Conservation (phyloP, 2,113 vertebrate genomes). For the Proterorhinus semilunaris region DNA sequence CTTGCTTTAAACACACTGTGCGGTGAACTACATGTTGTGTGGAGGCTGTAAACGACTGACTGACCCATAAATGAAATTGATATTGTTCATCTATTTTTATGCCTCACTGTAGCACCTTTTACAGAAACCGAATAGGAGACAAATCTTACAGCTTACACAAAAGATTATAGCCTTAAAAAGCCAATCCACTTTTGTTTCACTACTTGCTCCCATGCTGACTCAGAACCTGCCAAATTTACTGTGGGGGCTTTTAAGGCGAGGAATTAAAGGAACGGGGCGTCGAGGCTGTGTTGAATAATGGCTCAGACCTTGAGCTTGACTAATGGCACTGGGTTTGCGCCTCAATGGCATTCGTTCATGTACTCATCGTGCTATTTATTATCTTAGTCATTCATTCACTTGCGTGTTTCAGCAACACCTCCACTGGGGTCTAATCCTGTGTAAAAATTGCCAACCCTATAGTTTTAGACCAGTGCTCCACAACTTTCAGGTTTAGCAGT, state of each 20-base stretch:
- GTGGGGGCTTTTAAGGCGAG: constrained; percentile 34
- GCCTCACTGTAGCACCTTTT: constrained; percentile 48
- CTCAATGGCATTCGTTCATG: constrained; percentile 1
- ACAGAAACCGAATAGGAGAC: constrained; percentile 51
- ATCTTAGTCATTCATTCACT: constrained; percentile 17
- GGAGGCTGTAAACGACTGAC: constrained; percentile 23
- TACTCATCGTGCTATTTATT: background rate
- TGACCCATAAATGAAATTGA: constrained; percentile 51
- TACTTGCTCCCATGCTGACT: constrained; percentile 68
- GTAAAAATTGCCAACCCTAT: too few species aligned
- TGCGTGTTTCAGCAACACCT: constrained; percentile 32
- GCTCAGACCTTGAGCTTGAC: constrained; percentile 41
- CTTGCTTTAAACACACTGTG: constrained; percentile 8
- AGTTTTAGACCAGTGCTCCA: too few species aligned
- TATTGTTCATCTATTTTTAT: constrained; percentile 48
- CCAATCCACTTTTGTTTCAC: constrained; percentile 60
- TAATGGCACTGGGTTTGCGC: constrained; percentile 24
- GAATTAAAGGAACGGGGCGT: constrained; percentile 30
- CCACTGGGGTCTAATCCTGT: too few species aligned
- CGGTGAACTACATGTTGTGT: background rate
- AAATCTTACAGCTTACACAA: constrained; percentile 47
- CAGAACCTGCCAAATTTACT: constrained; percentile 65
- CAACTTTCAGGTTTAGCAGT: too few species aligned
- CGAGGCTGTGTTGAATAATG: constrained; percentile 45
- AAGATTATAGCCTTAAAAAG: constrained; percentile 39